phyloP scores from a whole-genome alignment of 2,797 vertebrate species.

The Melanotaenia nigrans region DNA sequence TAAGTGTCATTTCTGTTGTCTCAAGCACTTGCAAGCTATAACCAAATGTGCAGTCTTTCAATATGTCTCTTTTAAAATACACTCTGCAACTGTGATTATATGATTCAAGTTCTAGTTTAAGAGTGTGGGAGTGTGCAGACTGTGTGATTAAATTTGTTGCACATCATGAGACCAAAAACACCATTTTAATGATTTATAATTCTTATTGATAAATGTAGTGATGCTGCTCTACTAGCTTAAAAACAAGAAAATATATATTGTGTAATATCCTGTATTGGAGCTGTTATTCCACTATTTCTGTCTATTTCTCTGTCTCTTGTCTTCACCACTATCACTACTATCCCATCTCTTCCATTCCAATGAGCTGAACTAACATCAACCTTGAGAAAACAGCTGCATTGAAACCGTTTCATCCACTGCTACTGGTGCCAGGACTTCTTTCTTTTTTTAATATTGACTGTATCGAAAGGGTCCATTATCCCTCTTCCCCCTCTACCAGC shows the following conservation, averaged over 20 bases:
- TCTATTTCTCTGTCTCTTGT: slow-evolving; percentile 19
- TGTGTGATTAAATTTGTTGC: slow-evolving; percentile 23
- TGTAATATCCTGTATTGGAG: slow-evolving; percentile 22
- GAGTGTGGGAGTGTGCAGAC: background rate
- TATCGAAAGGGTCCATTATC: slow-evolving; percentile 69
- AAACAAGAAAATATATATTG: slow-evolving; percentile 13
- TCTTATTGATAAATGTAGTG: slow-evolving; percentile 14
- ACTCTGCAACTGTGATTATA: background rate
- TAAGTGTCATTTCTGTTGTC: slow-evolving; percentile 24
- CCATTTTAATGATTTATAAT: background rate
- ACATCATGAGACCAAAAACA: background rate
- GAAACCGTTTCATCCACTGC: slow-evolving; percentile 63
- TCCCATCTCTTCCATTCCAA: slow-evolving; percentile 42
- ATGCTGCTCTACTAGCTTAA: slow-evolving; percentile 11
- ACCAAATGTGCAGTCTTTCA: background rate
- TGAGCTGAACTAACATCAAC: slow-evolving; percentile 65
- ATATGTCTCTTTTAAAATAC: slow-evolving; percentile 1
- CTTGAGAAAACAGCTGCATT: slow-evolving; percentile 75
- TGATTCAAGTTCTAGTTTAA: slow-evolving; percentile 20
- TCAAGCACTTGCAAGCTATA: slow-evolving; percentile 6
- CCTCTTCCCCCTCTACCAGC: slow-evolving; percentile 6
- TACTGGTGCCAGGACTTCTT: slow-evolving; percentile 47
- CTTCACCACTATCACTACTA: slow-evolving; percentile 30
- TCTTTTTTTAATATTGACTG: slow-evolving; percentile 64
- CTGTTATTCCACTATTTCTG: slow-evolving; percentile 20